These are phyloP conservation scores for Pygocentrus nattereri DNA, from an alignment of 2,797 vertebrate species.

Conservation along the genomic window DNA sequence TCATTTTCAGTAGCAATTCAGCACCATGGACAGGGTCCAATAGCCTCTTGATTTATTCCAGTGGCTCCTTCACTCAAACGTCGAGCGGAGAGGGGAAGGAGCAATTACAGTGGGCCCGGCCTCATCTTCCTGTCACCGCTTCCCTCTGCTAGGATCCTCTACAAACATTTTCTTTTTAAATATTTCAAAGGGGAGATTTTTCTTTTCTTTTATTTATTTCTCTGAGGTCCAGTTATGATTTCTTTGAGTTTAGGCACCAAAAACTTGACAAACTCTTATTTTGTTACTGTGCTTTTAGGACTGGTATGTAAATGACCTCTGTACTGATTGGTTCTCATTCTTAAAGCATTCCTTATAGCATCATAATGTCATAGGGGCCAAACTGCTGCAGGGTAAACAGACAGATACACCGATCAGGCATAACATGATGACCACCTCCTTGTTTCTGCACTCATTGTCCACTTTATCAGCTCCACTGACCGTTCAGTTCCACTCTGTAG, in stretches of 20 bases:
- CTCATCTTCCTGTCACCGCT: slow-evolving; percentile 5
- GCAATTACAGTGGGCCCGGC: slow-evolving; percentile 16
- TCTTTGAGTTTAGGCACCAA: neutral
- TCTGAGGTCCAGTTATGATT: neutral
- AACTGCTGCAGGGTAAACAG: neutral
- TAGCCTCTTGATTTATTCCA: slow-evolving; percentile 34
- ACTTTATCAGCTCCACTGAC: no score
- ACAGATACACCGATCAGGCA: no score
- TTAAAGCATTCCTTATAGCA: neutral
- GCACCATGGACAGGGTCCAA: slow-evolving; percentile 58
- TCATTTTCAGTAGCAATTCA: slow-evolving; percentile 65
- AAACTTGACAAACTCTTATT: neutral
- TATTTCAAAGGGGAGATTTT: neutral
- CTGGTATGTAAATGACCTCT: neutral
- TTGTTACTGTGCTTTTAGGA: no score
- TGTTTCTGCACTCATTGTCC: no score
- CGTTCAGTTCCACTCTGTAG: no score
- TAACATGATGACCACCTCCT: no score
- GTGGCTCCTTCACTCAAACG: slow-evolving; percentile 19
- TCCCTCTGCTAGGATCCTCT: neutral
- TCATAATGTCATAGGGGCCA: neutral
- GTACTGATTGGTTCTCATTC: neutral
- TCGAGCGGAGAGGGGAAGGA: slow-evolving; percentile 9
- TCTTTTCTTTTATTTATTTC: neutral
- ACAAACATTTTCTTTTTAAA: neutral